Base-by-base conservation (phyloP, 92 coral and sea anemone genomes). In the Nematostella vectensis region DNA sequence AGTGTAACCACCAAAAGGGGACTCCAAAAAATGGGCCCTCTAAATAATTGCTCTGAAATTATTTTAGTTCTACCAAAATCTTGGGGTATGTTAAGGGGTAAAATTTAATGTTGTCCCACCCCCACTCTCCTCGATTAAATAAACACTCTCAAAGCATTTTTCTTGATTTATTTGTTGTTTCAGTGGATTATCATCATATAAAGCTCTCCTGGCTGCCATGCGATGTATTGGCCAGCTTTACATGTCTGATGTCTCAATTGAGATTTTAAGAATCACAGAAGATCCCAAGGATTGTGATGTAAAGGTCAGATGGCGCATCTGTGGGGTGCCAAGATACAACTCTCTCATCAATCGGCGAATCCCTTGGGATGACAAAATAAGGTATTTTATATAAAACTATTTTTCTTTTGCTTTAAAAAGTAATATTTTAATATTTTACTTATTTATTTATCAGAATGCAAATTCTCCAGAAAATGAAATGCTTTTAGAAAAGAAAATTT, bases 241-340 rank as follows among this genome's bases (percentile, higher is more conserved):
- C 38, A 81, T 88, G 96, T 30, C 84, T 11, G 78, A 82, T 27
- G 62, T 70, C 57, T 70, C 79, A 2, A 50, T 93, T 48, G 96
- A 93, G 2, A 72, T 87, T 8, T 74, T 93, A 10, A 76, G 81
- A 74, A 93, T 93, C 33, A 82, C 99, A 17, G 84, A 93, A 44
- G 82, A 86, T 48, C 42, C 82, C n/a, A 72, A 75, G 49, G 96
- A 93, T 40, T 76, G 81, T 29, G 66, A 89, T 22, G 72, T 93
- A 10, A 93, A 75, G 61, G 96, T 82, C 43, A 87, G 99, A 27
- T 93, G 99, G 99, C 77, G 93, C 55, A 80, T 88, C 9, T 82
- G 86, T 56, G 99, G 99, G 24, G 67, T 75, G 36, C 99, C 99
- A 25, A 61, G 72, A 66, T 66, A 38, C 42, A 38, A 54, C 6